Conservation (phyloP, 1,140 invertebrate species). For the Pogonomyrmex californicus region DNA sequence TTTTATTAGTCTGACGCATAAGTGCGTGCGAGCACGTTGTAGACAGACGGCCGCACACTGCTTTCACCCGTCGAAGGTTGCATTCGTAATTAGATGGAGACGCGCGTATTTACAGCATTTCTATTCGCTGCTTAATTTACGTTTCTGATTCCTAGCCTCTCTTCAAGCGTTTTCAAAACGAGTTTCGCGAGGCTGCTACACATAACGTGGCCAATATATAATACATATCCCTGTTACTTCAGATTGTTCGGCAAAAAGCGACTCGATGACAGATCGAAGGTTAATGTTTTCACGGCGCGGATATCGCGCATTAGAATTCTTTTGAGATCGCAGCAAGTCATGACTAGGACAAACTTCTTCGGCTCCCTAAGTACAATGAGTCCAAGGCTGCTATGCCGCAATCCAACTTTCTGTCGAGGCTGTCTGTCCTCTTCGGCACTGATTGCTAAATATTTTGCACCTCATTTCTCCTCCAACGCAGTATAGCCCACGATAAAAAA, state of each 20-base stretch:
- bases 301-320: slow-evolving; percentile 25
- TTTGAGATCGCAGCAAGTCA: slow-evolving; percentile 34
- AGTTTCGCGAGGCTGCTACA: neutral
- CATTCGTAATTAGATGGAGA: slow-evolving; percentile 29
- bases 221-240: neutral
- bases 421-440: slow-evolving; percentile 65
- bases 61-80: slow-evolving; percentile 58
- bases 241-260: slow-evolving; percentile 12
- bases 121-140: neutral
- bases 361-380: slow-evolving; percentile 79
- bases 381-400: slow-evolving; percentile 78
- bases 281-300: slow-evolving; percentile 43
- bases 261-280: slow-evolving; percentile 27
- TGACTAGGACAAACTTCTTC: slow-evolving; percentile 52
- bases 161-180: neutral
- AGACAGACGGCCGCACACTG: slow-evolving; percentile 12
- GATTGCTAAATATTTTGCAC: slow-evolving; percentile 77
- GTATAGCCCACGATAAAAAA: neutral
- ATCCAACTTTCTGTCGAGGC: slow-evolving; percentile 76
- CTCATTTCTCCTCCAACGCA: slow-evolving; percentile 58
- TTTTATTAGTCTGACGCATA: slow-evolving; percentile 51
- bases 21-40: slow-evolving; percentile 15
- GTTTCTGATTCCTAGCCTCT: neutral
- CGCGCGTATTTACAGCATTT: neutral
- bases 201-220: neutral